These are phyloP conservation scores for Otolemur crassicaudatus DNA, from an alignment of 2,797 vertebrate genomes.

Conservation along the genomic window DNA sequence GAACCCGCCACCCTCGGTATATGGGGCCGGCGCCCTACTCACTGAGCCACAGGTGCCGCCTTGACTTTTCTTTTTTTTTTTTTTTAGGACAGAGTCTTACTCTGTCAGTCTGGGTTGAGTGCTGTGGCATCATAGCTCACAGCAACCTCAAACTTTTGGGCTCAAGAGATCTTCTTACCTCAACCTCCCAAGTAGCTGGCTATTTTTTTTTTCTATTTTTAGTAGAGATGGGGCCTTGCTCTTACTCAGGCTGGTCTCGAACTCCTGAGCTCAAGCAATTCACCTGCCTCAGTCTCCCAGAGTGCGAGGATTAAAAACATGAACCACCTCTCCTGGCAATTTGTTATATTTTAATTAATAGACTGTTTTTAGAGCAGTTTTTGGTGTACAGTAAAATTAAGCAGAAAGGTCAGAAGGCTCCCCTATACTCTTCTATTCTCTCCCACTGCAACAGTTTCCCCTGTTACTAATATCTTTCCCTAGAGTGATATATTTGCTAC, in stretches of 20 bases:
- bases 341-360: not conserved
- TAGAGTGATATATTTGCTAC: not conserved
- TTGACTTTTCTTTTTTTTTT: too few species aligned
- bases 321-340: not conserved
- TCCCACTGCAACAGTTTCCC: not conserved
- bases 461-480: not conserved
- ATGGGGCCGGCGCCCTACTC: too few species aligned
- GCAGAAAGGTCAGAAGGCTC: not conserved
- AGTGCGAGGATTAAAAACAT: not conserved
- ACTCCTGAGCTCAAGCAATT: not conserved
- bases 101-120: not conserved
- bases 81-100: not conserved
- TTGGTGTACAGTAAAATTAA: not conserved
- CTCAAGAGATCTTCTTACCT: not conserved
- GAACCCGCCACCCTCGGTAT: too few species aligned
- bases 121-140: rapidly evolving
- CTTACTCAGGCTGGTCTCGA: not conserved
- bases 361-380: not conserved
- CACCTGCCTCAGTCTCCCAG: not conserved
- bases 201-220: too few species aligned
- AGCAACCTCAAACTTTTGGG: not conserved
- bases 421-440: not conserved
- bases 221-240: not conserved
- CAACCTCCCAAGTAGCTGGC: not conserved
- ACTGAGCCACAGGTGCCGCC: too few species aligned